Evolutionary conservation across 2,797 vertebrate species (phyloP).

Genomic region (Mycteria americana): DNA sequence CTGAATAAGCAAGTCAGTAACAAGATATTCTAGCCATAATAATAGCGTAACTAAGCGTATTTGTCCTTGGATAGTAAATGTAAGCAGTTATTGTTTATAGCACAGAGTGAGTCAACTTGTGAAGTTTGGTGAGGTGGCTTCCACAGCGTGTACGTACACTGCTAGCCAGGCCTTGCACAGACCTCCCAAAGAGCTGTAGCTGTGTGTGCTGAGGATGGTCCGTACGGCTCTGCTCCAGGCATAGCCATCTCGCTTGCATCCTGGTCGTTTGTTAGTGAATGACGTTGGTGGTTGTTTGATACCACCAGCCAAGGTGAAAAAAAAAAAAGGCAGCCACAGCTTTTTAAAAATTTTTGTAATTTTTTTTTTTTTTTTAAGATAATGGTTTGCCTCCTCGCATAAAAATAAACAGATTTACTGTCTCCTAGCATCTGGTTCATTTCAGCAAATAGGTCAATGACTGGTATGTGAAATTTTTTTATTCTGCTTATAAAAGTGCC

Average conservation of each 20-base stretch:
- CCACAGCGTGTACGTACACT: rapidly evolving
- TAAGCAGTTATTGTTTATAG: background rate
- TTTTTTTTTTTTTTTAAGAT: background rate
- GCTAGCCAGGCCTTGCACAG: background rate
- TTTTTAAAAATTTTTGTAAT: no score
- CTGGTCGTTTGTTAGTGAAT: rapidly evolving
- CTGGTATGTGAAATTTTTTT: background rate
- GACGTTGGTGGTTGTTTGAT: background rate
- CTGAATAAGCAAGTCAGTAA: background rate
- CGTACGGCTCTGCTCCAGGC: background rate
- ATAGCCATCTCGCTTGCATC: background rate
- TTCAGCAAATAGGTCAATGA: background rate
- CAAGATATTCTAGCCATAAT: background rate
- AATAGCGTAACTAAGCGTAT: background rate
- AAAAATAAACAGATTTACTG: background rate
- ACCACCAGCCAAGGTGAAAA: background rate
- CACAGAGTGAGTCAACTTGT: background rate
- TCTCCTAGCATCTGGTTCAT: background rate
- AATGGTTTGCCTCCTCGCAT: background rate
- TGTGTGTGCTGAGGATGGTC: background rate
- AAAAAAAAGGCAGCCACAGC: background rate
- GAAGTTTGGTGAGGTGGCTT: background rate
- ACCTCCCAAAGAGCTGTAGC: background rate
- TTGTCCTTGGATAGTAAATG: background rate
- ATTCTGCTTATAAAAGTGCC: background rate